Evolutionary conservation across 2,888 invertebrate genomes (phyloP), one percentile per base, ranked within the genome.

Genomic region (Flexamia atlantica): DNA sequence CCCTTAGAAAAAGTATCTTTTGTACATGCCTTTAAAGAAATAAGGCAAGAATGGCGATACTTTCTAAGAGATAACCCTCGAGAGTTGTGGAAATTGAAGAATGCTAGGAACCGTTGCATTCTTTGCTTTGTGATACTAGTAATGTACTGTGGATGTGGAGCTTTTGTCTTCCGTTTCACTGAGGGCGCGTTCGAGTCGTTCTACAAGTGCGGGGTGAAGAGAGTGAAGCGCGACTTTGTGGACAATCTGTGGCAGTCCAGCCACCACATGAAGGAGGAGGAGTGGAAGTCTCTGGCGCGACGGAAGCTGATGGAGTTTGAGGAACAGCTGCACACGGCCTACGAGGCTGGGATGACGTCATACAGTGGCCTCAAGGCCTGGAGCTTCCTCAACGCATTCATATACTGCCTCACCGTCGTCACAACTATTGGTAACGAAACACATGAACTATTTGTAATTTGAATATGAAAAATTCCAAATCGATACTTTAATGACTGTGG

Each of bases 281-380:
- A 97, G 89, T 97, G 97, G 97, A 97, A 97, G 89, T 95, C 95
- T 14, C 92, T 95, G 91, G 97, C 97, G 0, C 92, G 97, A 83
- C 93, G 93, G 87, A 95, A 95, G 89, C 90, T 98, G 82, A 93
- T 94, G 89, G 95, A 94, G 86, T 98, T 98, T 89, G 98, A 98
- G 90, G 94, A 96, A 86, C 96, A 97, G 89, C 90, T 98, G 42
- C 95, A 97, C 88, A 93, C 93, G 0, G 96, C 97, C 0, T 96
- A 96, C 88, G 96, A 97, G 89, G 94, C 96, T 28, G 97, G 97
- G 0, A 93, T 97, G 85, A 95, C 94, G 30, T 94, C 95, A 0
- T 96, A 96, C 89, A 96, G 97, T 86, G 97, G 97, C 1, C 95
- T 95, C 89, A 94, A 94, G 89, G 94, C 96, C 25, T 97, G 97